phyloP scores from a whole-genome alignment of 1,140 invertebrate species.

The Hormaphis cornu region DNA sequence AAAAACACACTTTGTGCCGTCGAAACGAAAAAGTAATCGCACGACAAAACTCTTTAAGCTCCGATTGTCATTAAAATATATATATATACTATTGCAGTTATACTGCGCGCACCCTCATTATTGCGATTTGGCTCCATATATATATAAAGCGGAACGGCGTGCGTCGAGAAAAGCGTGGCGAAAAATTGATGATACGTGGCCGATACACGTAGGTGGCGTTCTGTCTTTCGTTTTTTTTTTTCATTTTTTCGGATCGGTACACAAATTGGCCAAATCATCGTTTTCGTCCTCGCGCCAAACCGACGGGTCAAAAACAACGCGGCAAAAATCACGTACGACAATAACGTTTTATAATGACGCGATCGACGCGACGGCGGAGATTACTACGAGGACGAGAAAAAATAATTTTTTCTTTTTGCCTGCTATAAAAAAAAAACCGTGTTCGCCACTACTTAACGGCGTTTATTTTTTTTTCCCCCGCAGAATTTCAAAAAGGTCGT shows the following conservation, averaged over 20 bases:
- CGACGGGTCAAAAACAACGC: background rate
- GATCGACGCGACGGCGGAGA: background rate
- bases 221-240: background rate
- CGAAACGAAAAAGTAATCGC: no score
- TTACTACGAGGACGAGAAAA: no score
- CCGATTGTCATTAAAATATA: background rate
- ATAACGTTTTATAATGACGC: background rate
- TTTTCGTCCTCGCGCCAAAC: background rate
- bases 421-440: no score
- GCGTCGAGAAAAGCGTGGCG: no score
- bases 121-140: background rate
- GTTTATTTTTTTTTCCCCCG: no score
- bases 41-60: no score
- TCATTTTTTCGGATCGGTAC: background rate
- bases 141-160: no score
- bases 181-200: conserved; percentile 10
- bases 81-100: background rate
- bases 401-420: no score
- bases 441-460: background rate
- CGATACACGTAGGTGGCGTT: no score
- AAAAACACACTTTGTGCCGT: no score
- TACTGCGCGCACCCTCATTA: no score
- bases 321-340: background rate
- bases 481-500: no score
- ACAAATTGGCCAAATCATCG: conserved; percentile 29